Base-by-base conservation (phyloP, 2,797 vertebrate genomes). In the Melanotaenia boesemani region DNA sequence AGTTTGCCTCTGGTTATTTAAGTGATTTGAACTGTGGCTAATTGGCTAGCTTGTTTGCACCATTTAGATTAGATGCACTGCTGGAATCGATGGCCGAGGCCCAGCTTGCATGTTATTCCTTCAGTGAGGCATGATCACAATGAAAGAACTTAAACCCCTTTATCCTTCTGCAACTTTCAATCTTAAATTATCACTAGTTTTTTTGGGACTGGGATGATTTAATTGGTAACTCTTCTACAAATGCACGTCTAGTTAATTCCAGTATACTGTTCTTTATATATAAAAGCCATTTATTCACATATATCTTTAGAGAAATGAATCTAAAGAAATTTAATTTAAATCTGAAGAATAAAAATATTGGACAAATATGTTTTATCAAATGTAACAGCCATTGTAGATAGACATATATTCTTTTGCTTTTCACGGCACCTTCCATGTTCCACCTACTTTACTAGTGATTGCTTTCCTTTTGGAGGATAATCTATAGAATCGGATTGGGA, bases 1-100 rank as follows among this genome's bases (percentile, higher is more conserved):
- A 91, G 77, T 84, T 91, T 89, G 90, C 83, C 82, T 83, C 82
- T 81, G 86, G 88, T 89, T 92, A 90, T 94, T 93, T 89, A 84
- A 73, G 81, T 84, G 78, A 82, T 70, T 84, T 91, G 92, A 93
- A 91, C 91, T 86, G 65, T 91, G 79, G 83, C 88, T 92, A 92
- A 94, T 91, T 90, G 84, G 85, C 83, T 73, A 61, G 89, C 83
- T 77, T 86, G 86, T 87, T 91, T 88, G 85, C 84, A 77, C 74
- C 82, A 77, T 89, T 89, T 83, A 92, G 85, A 92, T 93, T 92
- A 87, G 92, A 91, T 87, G 86, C 89, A 91, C 88, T 88, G 88
- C 86, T 90, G 91, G 93, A 91, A 91, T 88, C 74, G 67, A 90
- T 77, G 56, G 79, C 87, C 28, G 64, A 84, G 76, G 86, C 87